Evolutionary conservation across 2,113 vertebrate species (phyloP).

Genomic region (Phalacrocorax brasilianus): DNA sequence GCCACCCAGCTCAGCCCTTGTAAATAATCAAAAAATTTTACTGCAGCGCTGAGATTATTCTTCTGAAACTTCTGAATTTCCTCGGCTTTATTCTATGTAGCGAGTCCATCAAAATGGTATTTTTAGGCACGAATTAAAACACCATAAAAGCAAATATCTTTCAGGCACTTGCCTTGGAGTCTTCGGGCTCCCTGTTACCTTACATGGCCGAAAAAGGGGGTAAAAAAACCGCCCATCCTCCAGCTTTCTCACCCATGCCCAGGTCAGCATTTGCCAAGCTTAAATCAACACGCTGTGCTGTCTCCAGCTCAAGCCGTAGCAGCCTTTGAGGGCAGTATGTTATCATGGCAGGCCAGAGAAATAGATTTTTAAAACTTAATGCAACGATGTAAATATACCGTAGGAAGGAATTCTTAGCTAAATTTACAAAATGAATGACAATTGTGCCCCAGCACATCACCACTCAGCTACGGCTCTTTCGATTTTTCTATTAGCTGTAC

Average conservation of each 20-base stretch:
- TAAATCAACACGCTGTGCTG: not conserved
- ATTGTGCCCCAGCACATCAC: not conserved
- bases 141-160: not conserved
- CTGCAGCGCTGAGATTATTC: not conserved
- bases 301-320: not conserved
- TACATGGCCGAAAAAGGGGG: rapidly evolving
- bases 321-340: not conserved
- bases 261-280: not conserved
- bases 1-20: not conserved
- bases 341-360: not conserved
- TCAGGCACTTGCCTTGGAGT: not conserved
- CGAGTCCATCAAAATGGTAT: rapidly evolving
- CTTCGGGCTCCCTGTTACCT: not conserved
- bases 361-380: not conserved
- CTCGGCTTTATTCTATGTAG: not conserved
- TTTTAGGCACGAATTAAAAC: not conserved
- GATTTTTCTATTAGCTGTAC: not conserved
- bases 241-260: not conserved
- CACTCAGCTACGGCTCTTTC: not conserved
- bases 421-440: not conserved
- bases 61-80: not conserved
- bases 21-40: not conserved
- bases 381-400: not conserved
- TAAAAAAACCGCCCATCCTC: rapidly evolving
- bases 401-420: not conserved